Evolutionary conservation across 1,140 invertebrate species (phyloP).

Genomic region (Hylaeus anthracinus): DNA sequence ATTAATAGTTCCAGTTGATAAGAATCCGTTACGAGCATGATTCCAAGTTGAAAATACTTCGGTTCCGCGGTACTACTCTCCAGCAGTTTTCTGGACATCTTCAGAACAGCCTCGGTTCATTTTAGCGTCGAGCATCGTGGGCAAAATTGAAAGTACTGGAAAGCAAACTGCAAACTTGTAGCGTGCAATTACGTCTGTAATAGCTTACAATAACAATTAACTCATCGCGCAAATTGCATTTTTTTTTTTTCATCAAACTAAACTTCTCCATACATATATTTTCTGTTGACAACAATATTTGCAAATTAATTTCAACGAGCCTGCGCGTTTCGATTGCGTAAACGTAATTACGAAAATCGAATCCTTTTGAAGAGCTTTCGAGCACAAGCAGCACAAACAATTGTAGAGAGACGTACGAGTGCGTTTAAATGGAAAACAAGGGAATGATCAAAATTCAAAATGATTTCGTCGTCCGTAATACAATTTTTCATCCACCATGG

Average conservation of each 20-base stretch:
- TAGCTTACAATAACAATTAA: too few relatives aligned
- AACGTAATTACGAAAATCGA: too few relatives aligned
- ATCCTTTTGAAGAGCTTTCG: background rate
- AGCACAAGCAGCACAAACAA: background rate
- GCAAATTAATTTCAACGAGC: too few relatives aligned
- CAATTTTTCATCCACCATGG: background rate
- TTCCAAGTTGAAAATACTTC: conserved; percentile 14
- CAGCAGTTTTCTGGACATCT: background rate
- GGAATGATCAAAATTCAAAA: background rate
- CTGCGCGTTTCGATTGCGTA: too few relatives aligned
- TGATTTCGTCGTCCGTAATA: background rate
- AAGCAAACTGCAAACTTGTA: too few relatives aligned
- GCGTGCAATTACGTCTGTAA: too few relatives aligned
- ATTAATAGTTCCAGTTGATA: conserved; percentile 60
- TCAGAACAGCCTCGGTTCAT: background rate
- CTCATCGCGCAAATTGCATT: too few relatives aligned
- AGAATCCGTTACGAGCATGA: conserved; percentile 52
- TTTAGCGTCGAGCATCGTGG: too few relatives aligned
- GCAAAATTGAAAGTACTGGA: too few relatives aligned
- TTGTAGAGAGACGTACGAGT: background rate
- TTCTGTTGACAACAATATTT: too few relatives aligned
- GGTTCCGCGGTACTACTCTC: background rate
- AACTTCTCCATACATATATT: too few relatives aligned
- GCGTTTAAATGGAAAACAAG: background rate
- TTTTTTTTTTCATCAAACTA: too few relatives aligned